Evolutionary conservation across 2,113 vertebrate species (phyloP), one percentile per base, ranked within the genome.

Genomic region (Peromyscus californicus): DNA sequence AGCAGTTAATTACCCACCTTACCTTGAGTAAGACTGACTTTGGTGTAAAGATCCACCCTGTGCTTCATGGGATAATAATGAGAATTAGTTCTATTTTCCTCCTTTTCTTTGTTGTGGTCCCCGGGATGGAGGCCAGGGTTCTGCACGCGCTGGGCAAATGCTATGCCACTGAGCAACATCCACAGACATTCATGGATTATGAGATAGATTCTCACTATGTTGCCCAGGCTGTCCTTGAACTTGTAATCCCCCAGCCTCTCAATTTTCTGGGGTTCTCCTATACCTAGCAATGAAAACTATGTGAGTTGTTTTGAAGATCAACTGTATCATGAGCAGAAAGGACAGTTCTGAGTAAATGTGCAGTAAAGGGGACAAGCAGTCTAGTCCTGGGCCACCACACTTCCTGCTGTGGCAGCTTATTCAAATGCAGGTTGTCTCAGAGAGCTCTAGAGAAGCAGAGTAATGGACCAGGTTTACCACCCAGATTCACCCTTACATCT

Each of bases 241-340:
- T 51, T n/a, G 13, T 12, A 24, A 11, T 26, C 45, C 61, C 22
- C 51, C 6, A 39, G 15, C 17, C 11, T 48, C 39, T 26, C 17
- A 31, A 24, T 33, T 33, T 17, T 0, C 42, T 86, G 16, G 42
- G 31, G n/a, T 63, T 51, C 42, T 36, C 51, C 57, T 7, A 36
- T 42, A 45, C 5, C 16, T 83, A 39, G 92, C 76, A 85, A 70
- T 84, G 90, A 79, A 94, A 94, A 88, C 29, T 7, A 19, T 80
- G n/a, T 94, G 21, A 51, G 29, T 65, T 57, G 48, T 74, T 76
- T 84, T 54, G 65, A 95, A 42, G 72, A 84, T 80, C 89, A 92
- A 54, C 5, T 89, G 29, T 16, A 80, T 33, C 26, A 42, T 29
- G 48, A 89, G 6, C 48, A 59, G 67, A 45, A 87, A 75, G 93